Percentiles rank a stretch among this genome's conserved stretches.
Evolutionary conservation across 2,888 invertebrate genomes (phyloP).

Genomic region (Ecdyonurus torrentis): DNA sequence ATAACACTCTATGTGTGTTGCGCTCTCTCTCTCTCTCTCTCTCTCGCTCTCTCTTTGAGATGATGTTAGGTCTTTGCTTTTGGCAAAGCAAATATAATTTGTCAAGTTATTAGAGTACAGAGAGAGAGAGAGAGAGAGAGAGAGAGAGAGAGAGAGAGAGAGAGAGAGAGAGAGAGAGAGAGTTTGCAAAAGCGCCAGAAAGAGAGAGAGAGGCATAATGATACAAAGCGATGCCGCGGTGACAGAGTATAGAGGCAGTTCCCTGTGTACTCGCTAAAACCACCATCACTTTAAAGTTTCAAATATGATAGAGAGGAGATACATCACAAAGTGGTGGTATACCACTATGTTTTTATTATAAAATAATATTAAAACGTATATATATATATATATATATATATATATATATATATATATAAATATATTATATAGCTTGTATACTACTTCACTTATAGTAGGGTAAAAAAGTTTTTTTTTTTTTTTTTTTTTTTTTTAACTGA

Average conservation of each 20-base stretch:
- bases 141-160: not conserved
- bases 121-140: not conserved
- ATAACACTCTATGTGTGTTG: not conserved
- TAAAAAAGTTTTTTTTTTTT: not conserved
- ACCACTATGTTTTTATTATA: not conserved
- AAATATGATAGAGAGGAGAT: not conserved
- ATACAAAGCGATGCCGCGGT: not conserved
- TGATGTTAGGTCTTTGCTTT: not conserved
- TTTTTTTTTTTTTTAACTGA: not conserved
- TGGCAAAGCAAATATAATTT: conserved; percentile 1
- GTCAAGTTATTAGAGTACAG: not conserved
- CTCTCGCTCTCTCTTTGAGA: not conserved
- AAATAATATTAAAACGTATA: not conserved
- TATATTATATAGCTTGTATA: not conserved
- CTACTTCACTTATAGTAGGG: not conserved
- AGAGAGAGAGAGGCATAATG: not conserved
- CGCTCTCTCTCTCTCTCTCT: not conserved
- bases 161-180: not conserved
- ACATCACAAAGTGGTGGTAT: not conserved
- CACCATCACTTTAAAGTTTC: not conserved
- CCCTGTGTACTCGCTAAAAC: not conserved
- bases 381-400: not conserved
- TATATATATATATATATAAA: not conserved
- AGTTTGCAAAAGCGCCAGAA: not conserved
- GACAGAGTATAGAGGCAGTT: not conserved